Evolutionary conservation across 2,888 invertebrate genomes (phyloP), one percentile per base, ranked within the genome.

Genomic region (Apantesis nais): DNA sequence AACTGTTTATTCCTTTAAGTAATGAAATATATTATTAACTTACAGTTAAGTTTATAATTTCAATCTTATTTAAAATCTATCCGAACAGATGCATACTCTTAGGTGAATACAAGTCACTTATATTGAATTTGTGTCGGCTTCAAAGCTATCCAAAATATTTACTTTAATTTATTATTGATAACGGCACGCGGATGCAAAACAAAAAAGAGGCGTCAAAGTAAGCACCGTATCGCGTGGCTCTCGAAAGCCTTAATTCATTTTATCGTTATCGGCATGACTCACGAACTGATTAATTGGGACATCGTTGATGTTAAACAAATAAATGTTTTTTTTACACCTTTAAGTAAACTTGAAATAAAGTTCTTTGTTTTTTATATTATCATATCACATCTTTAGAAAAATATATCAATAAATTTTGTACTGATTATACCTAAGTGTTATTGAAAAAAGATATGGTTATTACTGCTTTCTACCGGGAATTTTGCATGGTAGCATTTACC

Each of bases 231-330:
- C 64, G 67, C 66, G 66, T 64, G 70, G 69, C 68, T 79, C 79
- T 72, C 62, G 70, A 68, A 64, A 71, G 74, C 72, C 80, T 72
- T 71, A 67, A 81, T 82, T 72, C 55, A 79, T 79, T 79, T 79
- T 44, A 74, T 68, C 73, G 77, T 79, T 79, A 82, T 77, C 82
- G 71, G 73, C 70, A 74, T 74, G 70, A 79, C 70, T 74, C 74
- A 73, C 75, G 67, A 74, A 63, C 66, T 79, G 79, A 81, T 79
- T 81, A 79, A 79, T 81, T 79, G 73, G 70, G 60, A 74, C 70
- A 67, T 58, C 72, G 69, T 25, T 62, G 62, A 63, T 41, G 29
- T 64, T 58, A 55, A 73, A 75, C 63, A 67, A 72, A 74, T 73
- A 72, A 78, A 70, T 72, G 61, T 62, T 48, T 37, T 68, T 62